Evolutionary conservation across 2,797 vertebrate genomes (phyloP), one percentile per base, ranked within the genome.

Genomic region (Columba guinea): DNA sequence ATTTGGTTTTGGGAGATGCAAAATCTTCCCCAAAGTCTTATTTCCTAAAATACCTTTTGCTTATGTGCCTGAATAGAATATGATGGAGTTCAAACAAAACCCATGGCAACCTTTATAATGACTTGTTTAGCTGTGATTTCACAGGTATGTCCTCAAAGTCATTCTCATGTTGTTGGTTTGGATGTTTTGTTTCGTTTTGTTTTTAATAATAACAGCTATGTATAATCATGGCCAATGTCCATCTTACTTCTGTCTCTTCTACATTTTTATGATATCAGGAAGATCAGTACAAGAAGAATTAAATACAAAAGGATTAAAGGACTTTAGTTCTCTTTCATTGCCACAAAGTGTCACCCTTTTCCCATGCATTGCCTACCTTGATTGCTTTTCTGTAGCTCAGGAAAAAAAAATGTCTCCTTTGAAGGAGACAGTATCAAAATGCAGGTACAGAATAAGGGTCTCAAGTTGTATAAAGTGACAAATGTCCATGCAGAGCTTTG

Each of bases 261-360:
- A 39, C 5, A 63, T 56, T 63, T 94, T 59, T 77, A 35, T 41
- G 39, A 17, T 56, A 49, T 49, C 35, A 23, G 13, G 23, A 89
- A 89, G 49, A 77, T 9, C 32, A 18, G 62, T 39, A 37, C 11
- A 76, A 76, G 75, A 78, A 44, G 32, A 83, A 69, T 52, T 23
- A 59, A 41, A 77, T n/a, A 27, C 27, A 11, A 67, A 80, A 77
- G 12, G 34, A 68, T 85, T 34, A 75, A 87, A 13, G 49, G 63
- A 39, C 87, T 75, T 95, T 90, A 85, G 64, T 96, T 96, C 94
- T 94, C 87, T 64, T 41, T 4, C 56, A 32, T 52, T 93, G 58
- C 95, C 96, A 96, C 96, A 93, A 95, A 93, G 96, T 95, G 96
- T 96, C 96, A 96, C 96, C 93, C 96, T 96, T 91, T 95, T 95